Evolutionary conservation across 2,888 invertebrate species (phyloP).

Genomic region (Plemyria rubiginata): DNA sequence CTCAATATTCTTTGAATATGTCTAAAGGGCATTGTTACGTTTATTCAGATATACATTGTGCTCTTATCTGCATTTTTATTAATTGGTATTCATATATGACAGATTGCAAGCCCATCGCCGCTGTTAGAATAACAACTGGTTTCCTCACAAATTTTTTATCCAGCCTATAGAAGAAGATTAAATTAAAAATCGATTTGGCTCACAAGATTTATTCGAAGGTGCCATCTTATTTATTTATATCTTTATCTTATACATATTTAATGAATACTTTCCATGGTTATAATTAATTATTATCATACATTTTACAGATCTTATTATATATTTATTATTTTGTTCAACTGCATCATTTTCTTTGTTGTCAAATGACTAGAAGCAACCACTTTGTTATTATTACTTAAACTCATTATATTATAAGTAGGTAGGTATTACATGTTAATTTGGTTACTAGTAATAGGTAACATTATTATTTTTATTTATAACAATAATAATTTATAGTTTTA

Average conservation of each 20-base stretch:
- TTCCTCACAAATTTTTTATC: too few relatives aligned
- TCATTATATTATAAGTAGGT: too few relatives aligned
- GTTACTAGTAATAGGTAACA: constrained; percentile 6
- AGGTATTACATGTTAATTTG: neutral
- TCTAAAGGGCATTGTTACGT: too few relatives aligned
- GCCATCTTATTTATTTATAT: neutral
- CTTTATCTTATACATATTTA: neutral
- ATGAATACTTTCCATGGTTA: neutral
- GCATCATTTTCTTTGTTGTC: constrained; percentile 47
- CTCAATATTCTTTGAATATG: too few relatives aligned
- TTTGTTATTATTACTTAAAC: constrained; percentile 6
- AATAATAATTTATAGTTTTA: constrained; percentile 3
- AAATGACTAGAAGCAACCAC: constrained; percentile 59
- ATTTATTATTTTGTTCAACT: constrained; percentile 36
- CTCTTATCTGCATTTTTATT: too few relatives aligned
- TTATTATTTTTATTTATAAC: neutral
- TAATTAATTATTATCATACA: neutral
- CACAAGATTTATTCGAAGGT: too few relatives aligned
- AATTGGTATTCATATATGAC: too few relatives aligned
- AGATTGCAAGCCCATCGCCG: too few relatives aligned
- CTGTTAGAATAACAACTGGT: too few relatives aligned
- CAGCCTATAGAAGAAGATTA: too few relatives aligned
- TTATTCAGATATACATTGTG: too few relatives aligned
- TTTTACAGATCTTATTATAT: constrained; percentile 19
- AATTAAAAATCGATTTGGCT: neutral